phyloP scores from a whole-genome alignment of 2,888 invertebrate genomes.

The Nesidiocoris tenuis region DNA sequence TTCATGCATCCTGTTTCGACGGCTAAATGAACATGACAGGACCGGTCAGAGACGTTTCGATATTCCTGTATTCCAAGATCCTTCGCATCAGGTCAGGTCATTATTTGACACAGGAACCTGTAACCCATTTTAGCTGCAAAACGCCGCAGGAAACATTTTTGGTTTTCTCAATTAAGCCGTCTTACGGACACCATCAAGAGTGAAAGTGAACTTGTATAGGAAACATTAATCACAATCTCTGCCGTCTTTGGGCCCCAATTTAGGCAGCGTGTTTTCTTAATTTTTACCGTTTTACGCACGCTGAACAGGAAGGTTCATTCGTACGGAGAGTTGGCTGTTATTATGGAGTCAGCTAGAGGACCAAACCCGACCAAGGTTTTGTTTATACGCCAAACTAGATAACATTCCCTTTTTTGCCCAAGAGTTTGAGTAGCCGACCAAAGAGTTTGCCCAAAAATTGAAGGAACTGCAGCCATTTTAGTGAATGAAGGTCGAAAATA shows the following conservation, averaged over 20 bases:
- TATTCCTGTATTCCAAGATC: too few relatives aligned
- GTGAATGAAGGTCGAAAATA: too few relatives aligned
- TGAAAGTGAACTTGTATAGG: neutral
- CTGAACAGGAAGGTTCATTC: neutral
- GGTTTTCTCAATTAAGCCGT: neutral
- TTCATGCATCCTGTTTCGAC: too few relatives aligned
- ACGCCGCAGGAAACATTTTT: conserved; percentile 7
- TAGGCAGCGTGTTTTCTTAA: neutral
- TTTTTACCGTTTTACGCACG: neutral
- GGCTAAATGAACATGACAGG: too few relatives aligned
- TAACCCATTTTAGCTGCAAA: neutral
- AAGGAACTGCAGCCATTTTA: too few relatives aligned
- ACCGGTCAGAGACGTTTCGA: neutral
- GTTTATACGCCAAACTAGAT: too few relatives aligned
- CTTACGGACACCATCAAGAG: neutral
- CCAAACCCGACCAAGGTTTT: too few relatives aligned
- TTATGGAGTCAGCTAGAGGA: too few relatives aligned
- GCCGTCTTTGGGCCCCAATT: neutral
- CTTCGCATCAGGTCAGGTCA: too few relatives aligned
- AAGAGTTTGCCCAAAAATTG: too few relatives aligned
- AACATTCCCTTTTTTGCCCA: too few relatives aligned
- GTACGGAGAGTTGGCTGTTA: neutral
- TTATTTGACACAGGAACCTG: conserved; percentile 17
- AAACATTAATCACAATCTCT: neutral
- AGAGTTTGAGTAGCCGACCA: too few relatives aligned